These are phyloP conservation scores for Platyscapa corneri DNA, from an alignment of 1,140 invertebrate species.

Conservation along the genomic window DNA sequence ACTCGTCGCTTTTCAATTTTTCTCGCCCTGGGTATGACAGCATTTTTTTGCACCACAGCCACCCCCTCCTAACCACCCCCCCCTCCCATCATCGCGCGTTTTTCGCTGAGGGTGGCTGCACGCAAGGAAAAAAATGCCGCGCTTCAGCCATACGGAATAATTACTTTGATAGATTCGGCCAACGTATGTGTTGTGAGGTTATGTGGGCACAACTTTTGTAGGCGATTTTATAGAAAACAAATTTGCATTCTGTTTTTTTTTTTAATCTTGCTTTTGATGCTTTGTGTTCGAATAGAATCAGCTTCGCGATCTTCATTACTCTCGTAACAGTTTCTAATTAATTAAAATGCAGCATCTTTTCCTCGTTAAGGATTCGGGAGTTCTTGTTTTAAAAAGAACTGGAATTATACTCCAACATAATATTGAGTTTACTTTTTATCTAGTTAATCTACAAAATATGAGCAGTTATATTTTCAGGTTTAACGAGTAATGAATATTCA, in stretches of 20 bases:
- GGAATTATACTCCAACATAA: too few species aligned
- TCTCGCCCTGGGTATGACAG: background rate
- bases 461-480: background rate
- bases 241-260: background rate
- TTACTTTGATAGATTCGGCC: background rate
- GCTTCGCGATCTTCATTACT: background rate
- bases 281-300: background rate
- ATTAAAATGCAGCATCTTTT: too few species aligned
- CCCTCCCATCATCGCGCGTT: background rate
- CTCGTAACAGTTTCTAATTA: background rate
- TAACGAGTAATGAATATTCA: background rate
- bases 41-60: background rate
- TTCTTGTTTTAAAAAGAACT: too few species aligned
- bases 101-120: background rate
- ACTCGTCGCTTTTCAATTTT: background rate
- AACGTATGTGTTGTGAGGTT: background rate
- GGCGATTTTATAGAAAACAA: background rate
- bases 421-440: too few species aligned
- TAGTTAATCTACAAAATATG: too few species aligned
- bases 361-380: too few species aligned
- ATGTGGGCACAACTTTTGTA: background rate
- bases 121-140: background rate
- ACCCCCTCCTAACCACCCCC: too few species aligned
- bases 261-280: background rate
- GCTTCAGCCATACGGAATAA: background rate